These are phyloP conservation scores for Cynopterus brachyotis DNA, from an alignment of 2,113 vertebrate species.

Conservation along the genomic window DNA sequence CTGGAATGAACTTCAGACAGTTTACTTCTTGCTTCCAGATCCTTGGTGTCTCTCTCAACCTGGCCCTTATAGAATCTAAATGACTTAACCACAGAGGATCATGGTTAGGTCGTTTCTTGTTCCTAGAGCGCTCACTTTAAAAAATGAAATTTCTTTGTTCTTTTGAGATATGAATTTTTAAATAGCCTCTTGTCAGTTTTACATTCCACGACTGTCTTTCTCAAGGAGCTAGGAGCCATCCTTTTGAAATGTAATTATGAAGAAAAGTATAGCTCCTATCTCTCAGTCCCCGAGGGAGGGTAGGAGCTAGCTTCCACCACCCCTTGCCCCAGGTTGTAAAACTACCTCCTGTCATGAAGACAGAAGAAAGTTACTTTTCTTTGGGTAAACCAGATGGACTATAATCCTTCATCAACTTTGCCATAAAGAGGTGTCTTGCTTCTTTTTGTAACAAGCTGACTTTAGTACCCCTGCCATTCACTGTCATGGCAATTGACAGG, in stretches of 20 bases:
- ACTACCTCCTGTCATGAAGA: neutral
- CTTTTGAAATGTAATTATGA: neutral
- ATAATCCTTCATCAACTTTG: fast-evolving
- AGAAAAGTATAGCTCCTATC: neutral
- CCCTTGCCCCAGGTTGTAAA: neutral
- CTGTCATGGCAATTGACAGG: neutral
- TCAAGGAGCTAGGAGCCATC: neutral
- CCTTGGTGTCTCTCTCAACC: neutral
- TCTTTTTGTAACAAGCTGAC: neutral
- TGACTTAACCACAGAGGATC: neutral
- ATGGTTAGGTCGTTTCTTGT: neutral
- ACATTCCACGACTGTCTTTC: neutral
- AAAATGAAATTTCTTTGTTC: neutral
- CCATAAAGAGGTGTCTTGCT: neutral
- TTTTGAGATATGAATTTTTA: neutral
- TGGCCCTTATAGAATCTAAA: neutral
- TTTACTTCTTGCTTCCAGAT: neutral
- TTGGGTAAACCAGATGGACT: neutral
- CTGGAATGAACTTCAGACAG: neutral
- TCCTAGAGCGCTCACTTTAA: neutral
- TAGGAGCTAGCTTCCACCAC: neutral
- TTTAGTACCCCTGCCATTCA: neutral
- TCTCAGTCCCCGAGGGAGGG: neutral
- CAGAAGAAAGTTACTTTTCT: neutral
- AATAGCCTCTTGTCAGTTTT: neutral